phyloP scores from a whole-genome alignment of 2,888 invertebrate species.

The Dryobotodes eremita region DNA sequence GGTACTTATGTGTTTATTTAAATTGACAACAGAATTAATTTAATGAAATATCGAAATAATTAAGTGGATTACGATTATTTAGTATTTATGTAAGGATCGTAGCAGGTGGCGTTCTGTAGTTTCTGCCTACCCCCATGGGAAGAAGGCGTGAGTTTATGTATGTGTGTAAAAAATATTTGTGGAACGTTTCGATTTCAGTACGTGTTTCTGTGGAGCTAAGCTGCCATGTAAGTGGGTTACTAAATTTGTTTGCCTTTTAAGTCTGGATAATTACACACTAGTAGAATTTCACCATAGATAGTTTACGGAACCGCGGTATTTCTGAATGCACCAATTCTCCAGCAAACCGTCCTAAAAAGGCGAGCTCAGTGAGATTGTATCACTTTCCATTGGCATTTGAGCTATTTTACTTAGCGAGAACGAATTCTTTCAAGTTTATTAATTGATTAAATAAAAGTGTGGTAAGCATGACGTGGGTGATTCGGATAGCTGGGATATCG shows the following conservation, averaged over 20 bases:
- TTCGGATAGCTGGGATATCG: constrained; percentile 25
- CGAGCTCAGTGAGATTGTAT: constrained; percentile 59
- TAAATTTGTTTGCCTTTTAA: constrained; percentile 32
- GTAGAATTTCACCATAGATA: constrained; percentile 53
- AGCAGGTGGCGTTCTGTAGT: not conserved
- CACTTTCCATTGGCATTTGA: constrained; percentile 55
- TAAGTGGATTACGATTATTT: not conserved
- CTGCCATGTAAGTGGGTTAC: constrained; percentile 18
- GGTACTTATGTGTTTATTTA: not conserved
- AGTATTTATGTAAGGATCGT: not conserved
- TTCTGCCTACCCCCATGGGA: not conserved
- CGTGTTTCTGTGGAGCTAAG: constrained; percentile 3
- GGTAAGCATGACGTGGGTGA: constrained; percentile 23
- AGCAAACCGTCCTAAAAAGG: constrained; percentile 59
- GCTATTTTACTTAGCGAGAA: constrained; percentile 46
- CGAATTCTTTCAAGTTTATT: constrained; percentile 41
- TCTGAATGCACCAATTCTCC: constrained; percentile 57
- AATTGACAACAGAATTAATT: not conserved
- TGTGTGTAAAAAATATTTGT: not conserved
- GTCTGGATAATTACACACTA: constrained; percentile 40
- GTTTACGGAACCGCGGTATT: constrained; percentile 43
- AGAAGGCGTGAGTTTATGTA: not conserved
- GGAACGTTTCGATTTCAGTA: constrained; percentile 13
- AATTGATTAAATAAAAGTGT: constrained; percentile 46
- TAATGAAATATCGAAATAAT: not conserved